These are phyloP conservation scores for Tribolium freemani DNA, from an alignment of 2,888 invertebrate species.

Conservation along the genomic window DNA sequence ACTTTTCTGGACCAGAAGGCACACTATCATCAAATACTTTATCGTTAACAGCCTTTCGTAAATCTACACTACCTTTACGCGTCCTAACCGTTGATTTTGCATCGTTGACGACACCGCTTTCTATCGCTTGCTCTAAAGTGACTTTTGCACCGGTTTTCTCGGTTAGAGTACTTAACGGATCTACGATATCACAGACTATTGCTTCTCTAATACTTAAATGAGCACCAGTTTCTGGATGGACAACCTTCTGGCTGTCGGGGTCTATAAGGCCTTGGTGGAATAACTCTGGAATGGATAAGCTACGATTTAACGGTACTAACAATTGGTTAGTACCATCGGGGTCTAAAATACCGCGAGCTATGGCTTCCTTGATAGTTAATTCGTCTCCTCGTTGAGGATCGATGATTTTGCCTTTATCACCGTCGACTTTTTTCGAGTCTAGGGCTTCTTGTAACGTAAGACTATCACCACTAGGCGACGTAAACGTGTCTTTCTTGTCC, in stretches of 20 bases:
- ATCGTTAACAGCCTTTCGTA: slow-evolving; percentile 80
- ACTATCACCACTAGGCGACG: slow-evolving; percentile 71
- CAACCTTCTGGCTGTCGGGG: slow-evolving; percentile 78
- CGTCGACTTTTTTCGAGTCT: slow-evolving; percentile 78
- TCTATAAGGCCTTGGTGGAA: slow-evolving; percentile 89
- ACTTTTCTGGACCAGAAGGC: slow-evolving; percentile 68
- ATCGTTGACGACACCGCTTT: slow-evolving; percentile 78
- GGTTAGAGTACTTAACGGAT: slow-evolving; percentile 81
- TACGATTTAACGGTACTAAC: slow-evolving; percentile 84
- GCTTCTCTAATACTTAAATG: slow-evolving; percentile 86
- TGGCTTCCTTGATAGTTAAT: slow-evolving; percentile 86
- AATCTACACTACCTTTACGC: slow-evolving; percentile 73
- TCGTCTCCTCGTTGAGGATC: slow-evolving; percentile 88
- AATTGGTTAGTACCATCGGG: slow-evolving; percentile 81
- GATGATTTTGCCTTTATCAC: slow-evolving; percentile 81
- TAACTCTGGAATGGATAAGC: slow-evolving; percentile 86
- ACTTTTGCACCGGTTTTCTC: slow-evolving; percentile 76
- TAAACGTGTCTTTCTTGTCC: slow-evolving; percentile 73
- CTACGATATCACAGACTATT: slow-evolving; percentile 89
- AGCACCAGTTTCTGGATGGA: slow-evolving; percentile 90
- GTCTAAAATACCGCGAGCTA: slow-evolving; percentile 86
- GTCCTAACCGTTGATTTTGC: slow-evolving; percentile 78
- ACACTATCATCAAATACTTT: slow-evolving; percentile 73
- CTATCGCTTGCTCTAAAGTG: slow-evolving; percentile 83
- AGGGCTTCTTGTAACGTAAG: slow-evolving; percentile 85